Evolutionary conservation across 2,888 invertebrate genomes (phyloP), one percentile per base, ranked within the genome.

Genomic region (Hoplodrina blanda): DNA sequence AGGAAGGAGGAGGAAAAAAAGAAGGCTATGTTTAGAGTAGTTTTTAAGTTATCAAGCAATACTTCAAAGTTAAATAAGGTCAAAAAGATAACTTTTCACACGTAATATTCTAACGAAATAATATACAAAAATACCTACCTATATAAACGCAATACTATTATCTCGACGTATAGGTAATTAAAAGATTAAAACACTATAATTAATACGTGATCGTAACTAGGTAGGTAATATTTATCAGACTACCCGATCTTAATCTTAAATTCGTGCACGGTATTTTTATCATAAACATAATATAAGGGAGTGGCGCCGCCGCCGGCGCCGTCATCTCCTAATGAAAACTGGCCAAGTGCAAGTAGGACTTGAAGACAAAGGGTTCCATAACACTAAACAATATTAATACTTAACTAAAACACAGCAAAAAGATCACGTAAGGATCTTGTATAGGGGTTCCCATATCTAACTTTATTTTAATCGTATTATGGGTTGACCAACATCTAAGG

Each of bases 101-200:
- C 13, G n/a, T 37, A 7, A 52, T 52, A n/a, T 13, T 20, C 2
- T 41, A 53, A 13, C 11, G 20, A 25, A n/a, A 17, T 52, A 13
- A 6, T 19, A 57, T 41, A 41, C 11, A 41, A 3, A 41, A 3
- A 13, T 8, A 41, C n/a, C n/a, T 49, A 49, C 7, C 49, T 49
- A n/a, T n/a, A 8, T 49, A 17, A n/a, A n/a, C n/a, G n/a, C 15
- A 49, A n/a, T 49, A 49, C 7, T 20, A 10, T 25, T 37, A 49
- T 62, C 37, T 46, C 20, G 8, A 17, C 15, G 33, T 33, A 46
- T 3, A 19, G 7, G 17, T 70, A 50, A 70, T 64, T 41, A 70
- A 41, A 13, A n/a, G 54, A 70, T 70, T 74, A 70, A 33, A 6
- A 20, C 17, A 46, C 37, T 37, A n/a, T 62, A n/a, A 54, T 41